Conservation (phyloP, 1,140 invertebrate genomes). For the Lucilia cuprina region DNA sequence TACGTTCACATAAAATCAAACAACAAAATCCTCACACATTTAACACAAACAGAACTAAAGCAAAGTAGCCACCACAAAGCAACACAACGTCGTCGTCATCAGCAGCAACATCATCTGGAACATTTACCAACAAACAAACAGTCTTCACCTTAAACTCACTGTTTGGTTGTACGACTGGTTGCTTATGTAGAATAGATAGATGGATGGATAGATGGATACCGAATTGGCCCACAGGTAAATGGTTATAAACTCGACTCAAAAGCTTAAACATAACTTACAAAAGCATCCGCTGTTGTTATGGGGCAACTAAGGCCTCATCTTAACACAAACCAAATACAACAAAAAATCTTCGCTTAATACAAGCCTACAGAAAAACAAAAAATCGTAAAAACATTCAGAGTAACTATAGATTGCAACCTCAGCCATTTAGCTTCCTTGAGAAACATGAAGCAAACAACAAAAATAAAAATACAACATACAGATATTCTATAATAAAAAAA, state of each 20-base stretch:
- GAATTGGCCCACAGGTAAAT: conserved; percentile 30
- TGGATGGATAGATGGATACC: conserved; percentile 8
- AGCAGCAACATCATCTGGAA: neutral
- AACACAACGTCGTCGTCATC: neutral
- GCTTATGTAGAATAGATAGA: neutral
- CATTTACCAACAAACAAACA: neutral
- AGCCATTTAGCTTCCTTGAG: conserved; percentile 2
- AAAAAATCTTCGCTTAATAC: neutral
- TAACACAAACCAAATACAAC: neutral
- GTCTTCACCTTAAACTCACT: neutral
- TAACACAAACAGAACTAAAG: neutral
- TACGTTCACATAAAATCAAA: neutral
- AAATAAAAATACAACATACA: neutral
- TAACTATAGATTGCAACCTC: neutral
- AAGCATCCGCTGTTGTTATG: conserved; percentile 3
- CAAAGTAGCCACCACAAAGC: neutral
- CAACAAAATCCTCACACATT: neutral
- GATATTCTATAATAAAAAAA: neutral
- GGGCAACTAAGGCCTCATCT: neutral
- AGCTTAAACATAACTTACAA: conserved; percentile 27
- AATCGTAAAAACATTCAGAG: neutral
- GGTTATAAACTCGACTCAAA: conserved; percentile 24
- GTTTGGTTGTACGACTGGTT: neutral
- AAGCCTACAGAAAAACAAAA: neutral
- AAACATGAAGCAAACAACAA: neutral